Base-by-base conservation (phyloP, 1,140 invertebrate species). In the Dendrolimus kikuchii region DNA sequence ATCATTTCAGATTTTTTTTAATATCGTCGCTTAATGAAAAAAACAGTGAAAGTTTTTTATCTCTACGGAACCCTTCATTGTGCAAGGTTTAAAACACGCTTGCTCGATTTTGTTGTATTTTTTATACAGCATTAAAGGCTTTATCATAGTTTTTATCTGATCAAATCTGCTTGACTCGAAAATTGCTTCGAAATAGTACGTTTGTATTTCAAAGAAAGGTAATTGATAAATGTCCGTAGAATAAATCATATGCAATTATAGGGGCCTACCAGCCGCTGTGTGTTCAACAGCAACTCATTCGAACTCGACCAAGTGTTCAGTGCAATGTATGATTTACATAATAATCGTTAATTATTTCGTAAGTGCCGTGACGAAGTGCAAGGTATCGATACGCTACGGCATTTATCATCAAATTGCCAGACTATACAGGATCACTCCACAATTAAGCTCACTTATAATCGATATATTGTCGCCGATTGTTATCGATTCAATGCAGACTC, bases 261-360 rank as follows among this genome's bases (percentile, higher is more conserved):
- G 23, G n/a, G 6, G 5, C n/a, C 43, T 45, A 45, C 43, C 43
- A n/a, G 43, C 43, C 5, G 6, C 6, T n/a, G 5, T 45, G 5
- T n/a, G n/a, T 5, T 45, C n/a, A 5, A 5, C 5, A n/a, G n/a
- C 5, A 7, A n/a, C 6, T 45, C n/a, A 45, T 45, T 45, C 6
- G 10, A 37, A n/a, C 38, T 57, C 38, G 7, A 39, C 38, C 40
- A 49, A 49, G 36, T 43, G 38, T 42, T 53, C 10, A 53, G 46
- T 51, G 40, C 38, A 46, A 10, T 38, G 36, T 53, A 55, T 63
- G 59, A 77, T 74, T 77, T 72, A 54, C 65, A 74, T 77, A 62
- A 77, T 74, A 68, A 65, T 68, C 47, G 56, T 46, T 67, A 68
- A 72, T 77, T 74, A 74, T 64, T 66, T 58, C 49, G 51, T 60